Base-by-base conservation (phyloP, 2,113 vertebrate genomes). In the Dermatemys mawii region DNA sequence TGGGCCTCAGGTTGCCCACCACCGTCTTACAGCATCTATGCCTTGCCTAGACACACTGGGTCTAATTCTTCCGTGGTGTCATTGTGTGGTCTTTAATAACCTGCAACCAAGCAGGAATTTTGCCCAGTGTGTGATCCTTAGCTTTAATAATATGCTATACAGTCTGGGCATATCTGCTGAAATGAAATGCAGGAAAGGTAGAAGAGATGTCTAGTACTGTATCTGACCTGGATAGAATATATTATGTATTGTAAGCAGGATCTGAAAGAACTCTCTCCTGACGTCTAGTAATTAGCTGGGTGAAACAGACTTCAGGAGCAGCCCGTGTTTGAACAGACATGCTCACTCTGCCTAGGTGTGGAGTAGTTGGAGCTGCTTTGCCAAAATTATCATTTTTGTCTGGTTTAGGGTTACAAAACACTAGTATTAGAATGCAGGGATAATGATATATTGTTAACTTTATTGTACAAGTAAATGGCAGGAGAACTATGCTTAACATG, bases 111-210 rank as follows among this genome's bases (percentile, higher is more conserved):
- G 29, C 70, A 75, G 6, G 55, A 2, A 35, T 19, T 2, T 7
- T 1, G 8, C 60, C 4, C 26, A 78, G 2, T 8, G 75, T n/a
- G 67, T 82, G 19, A 48, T 26, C 5, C 3, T 81, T 6, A 35
- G 32, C 2, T 94, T 81, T 80, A 32, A 1, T 10, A 2, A 35
- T 54, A 67, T 81, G 32, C 94, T 87, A 29, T 0, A 5, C 2
- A 46, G 2, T 24, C 75, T 67, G 78, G 80, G 19, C 6, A 85
- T 4, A 83, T 75, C 17, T 11, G 24, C 1, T 50, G 16, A 4
- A 3, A 86, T 48, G 32, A 90, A 94, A 91, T 75, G 4, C 38
- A 90, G 44, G 26, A 60, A 81, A 79, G 17, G 51, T 21, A 89
- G 21, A 10, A 81, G 11, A 53, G 5, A 1, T 12, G 86, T 92